Base-by-base conservation (phyloP, 64 coral and sea anemone genomes). In the Montipora cactus region DNA sequence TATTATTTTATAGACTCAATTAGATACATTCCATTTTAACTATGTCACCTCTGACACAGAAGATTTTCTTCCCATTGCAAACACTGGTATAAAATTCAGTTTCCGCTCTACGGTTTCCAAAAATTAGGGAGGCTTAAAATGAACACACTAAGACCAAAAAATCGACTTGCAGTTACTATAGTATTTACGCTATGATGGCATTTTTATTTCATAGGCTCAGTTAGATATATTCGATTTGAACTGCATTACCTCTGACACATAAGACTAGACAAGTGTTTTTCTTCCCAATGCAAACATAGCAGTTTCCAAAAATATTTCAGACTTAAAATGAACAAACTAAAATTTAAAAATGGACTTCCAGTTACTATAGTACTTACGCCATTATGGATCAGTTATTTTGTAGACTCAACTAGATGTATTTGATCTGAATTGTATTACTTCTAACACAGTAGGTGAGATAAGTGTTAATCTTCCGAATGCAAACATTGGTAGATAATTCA, bases 401-500 rank as follows among this genome's bases (percentile, higher is more conserved):
- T 18, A 73, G 69, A 13, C 69, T 18, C 69, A 73, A 73, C 7
- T 73, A 73, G 69, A 73, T 73, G 69, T 73, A 73, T 73, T 73
- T 20, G 69, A 73, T 73, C 16, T 18, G 69, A 73, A 73, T 20
- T 73, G 69, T 73, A 73, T 73, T 73, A 20, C 69, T 5, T 18
- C 13, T 20, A 20, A 73, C 69, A 73, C 19, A 20, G 19, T n/a
- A 73, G 19, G 19, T 73, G 28, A 28, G 28, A 28, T 28, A 28
- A 28, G 28, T 28, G 28, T 28, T 28, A 28, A 28, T 73, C 69
- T 73, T 73, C 69, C 1, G 5, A 13, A n/a, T 73, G 69, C 19
- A 73, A 73, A 73, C 69, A 73, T 73, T 73, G 69, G 16, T 73
- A 73, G 69, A 73, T 73, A 73, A 73, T 73, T 73, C 69, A 73